Percentiles rank a stretch among this genome's conserved stretches.
These are phyloP conservation scores for Chromobotia macracanthus DNA, from an alignment of 2,797 vertebrate species.

Conservation along the genomic window DNA sequence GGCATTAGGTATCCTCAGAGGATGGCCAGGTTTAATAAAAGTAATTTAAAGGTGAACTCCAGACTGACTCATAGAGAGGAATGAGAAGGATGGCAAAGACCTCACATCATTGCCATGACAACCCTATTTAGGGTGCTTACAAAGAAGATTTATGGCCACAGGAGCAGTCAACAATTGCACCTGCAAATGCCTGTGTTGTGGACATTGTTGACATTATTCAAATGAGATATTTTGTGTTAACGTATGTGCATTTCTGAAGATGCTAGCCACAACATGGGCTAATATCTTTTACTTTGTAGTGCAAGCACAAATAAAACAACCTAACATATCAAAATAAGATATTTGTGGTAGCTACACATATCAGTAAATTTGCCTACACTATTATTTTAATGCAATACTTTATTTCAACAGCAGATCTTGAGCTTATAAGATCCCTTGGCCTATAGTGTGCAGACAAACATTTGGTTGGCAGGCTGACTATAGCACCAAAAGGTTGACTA, in stretches of 20 bases:
- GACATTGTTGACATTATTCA: conserved; percentile 19
- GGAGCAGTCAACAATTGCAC: neutral
- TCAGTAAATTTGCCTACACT: too few relatives aligned
- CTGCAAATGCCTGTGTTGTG: conserved; percentile 1
- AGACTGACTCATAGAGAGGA: neutral
- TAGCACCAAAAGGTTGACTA: neutral
- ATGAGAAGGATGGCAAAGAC: neutral
- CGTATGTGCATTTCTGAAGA: neutral
- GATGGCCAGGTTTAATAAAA: conserved; percentile 9
- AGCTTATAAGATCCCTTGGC: neutral
- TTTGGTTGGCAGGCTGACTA: neutral
- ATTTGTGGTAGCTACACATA: too few relatives aligned
- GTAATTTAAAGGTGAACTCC: conserved; percentile 9
- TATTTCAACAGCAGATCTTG: neutral
- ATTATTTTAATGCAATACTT: too few relatives aligned
- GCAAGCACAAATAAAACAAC: neutral
- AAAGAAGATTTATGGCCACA: neutral
- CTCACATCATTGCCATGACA: conserved; percentile 46
- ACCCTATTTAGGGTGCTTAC: conserved; percentile 34
- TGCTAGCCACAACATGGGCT: neutral
- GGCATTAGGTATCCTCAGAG: conserved; percentile 18
- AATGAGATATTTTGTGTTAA: neutral
- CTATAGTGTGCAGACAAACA: conserved; percentile 4
- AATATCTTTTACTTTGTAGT: neutral
- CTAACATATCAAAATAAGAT: neutral